A percentile compares a stretch with the other conserved stretches of the same genome.
Evolutionary conservation across 2,888 invertebrate genomes (phyloP).

Genomic region (Nephrotoma guestfalica): DNA sequence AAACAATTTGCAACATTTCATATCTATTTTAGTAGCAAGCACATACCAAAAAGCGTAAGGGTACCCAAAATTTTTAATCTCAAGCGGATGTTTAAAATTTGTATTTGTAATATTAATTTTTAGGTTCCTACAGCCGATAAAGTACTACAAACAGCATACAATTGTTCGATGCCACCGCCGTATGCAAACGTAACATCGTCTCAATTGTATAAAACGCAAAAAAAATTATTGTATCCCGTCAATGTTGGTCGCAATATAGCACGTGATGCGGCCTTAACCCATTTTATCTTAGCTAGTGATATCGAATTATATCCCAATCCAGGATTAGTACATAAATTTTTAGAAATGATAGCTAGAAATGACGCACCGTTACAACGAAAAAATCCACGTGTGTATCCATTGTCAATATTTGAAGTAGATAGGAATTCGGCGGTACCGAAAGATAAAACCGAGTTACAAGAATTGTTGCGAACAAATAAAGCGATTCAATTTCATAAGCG

Average conservation of each 20-base stretch:
- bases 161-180: slow-evolving; percentile 57
- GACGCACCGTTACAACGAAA: slow-evolving; percentile 44
- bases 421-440: slow-evolving; percentile 46
- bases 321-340: slow-evolving; percentile 60
- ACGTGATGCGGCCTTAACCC: slow-evolving; percentile 64
- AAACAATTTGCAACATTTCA: slow-evolving; percentile 75
- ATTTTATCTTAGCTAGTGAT: slow-evolving; percentile 73
- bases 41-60: slow-evolving; percentile 56
- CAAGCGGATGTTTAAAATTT: neutral
- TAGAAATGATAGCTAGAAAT: slow-evolving; percentile 69
- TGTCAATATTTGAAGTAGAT: slow-evolving; percentile 81
- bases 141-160: slow-evolving; percentile 46
- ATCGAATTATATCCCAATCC: slow-evolving; percentile 85
- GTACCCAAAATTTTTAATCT: neutral
- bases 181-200: slow-evolving; percentile 48
- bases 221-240: slow-evolving; percentile 73
- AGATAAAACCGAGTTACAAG: slow-evolving; percentile 55
- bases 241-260: slow-evolving; percentile 86
- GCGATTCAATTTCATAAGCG: slow-evolving; percentile 88
- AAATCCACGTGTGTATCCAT: slow-evolving; percentile 63
- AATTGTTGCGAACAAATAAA: slow-evolving; percentile 58
- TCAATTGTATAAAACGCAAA: slow-evolving; percentile 61
- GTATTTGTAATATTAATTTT: neutral
- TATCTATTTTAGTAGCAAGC: slow-evolving; percentile 73
- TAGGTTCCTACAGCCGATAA: slow-evolving; percentile 52